These are phyloP conservation scores for Aplysina aerophoba DNA, from an alignment of 37 sponge, comb jelly and placozoan species.

Conservation along the genomic window DNA sequence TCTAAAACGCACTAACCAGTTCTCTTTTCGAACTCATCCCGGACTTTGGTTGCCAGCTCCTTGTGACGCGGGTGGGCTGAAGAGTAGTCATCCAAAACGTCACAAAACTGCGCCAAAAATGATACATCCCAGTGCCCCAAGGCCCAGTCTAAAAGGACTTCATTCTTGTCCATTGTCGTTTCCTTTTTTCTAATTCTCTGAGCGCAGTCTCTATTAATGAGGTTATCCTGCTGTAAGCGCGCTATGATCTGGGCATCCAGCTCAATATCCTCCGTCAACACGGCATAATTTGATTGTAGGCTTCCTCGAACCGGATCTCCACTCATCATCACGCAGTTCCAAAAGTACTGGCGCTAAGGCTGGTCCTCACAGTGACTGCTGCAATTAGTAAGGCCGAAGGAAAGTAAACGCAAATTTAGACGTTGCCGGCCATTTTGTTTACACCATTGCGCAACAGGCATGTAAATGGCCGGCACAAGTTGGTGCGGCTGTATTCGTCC, in stretches of 20 bases:
- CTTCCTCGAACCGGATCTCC: background rate
- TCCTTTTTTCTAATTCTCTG: background rate
- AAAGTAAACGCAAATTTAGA: too few relatives aligned
- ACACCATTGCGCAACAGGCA: too few relatives aligned
- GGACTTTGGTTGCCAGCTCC: background rate
- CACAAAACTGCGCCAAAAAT: background rate
- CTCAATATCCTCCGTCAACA: background rate
- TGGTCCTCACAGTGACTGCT: too few relatives aligned
- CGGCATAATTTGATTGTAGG: background rate
- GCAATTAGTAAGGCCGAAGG: too few relatives aligned
- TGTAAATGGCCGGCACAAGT: too few relatives aligned
- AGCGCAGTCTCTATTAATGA: background rate
- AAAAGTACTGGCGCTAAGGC: too few relatives aligned
- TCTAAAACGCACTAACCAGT: background rate
- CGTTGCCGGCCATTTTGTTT: too few relatives aligned
- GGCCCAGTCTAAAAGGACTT: background rate
- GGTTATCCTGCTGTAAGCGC: background rate
- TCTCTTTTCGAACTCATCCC: background rate
- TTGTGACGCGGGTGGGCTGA: background rate
- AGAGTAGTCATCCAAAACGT: background rate
- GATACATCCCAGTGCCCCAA: background rate
- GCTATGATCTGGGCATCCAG: background rate
- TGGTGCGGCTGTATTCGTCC: too few relatives aligned
- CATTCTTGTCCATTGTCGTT: background rate
- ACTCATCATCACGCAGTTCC: background rate